Base-by-base conservation (phyloP, 2,797 vertebrate genomes). In the Hozukius guyotensis region DNA sequence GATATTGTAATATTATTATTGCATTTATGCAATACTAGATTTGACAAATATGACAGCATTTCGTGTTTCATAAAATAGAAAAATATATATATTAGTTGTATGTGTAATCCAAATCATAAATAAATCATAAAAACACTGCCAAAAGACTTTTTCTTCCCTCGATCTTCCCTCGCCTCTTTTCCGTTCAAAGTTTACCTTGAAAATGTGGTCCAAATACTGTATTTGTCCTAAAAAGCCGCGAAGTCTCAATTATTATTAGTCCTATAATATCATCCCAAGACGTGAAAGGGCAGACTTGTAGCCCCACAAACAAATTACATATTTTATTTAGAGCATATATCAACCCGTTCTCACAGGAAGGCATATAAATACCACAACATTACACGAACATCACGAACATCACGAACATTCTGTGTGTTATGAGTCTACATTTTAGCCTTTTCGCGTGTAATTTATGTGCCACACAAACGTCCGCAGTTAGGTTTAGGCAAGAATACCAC, bases 111-210 rank as follows among this genome's bases (percentile, higher is more conserved):
- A 29, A 67, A 31, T 57, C 14, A 46, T 27, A 25, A 62, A 42
- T 63, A 55, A 24, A 29, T 34, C 14, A n/a, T n/a, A 38, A 61
- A 69, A 62, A 63, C 24, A 42, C 46, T 49, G 46, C 46, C 42
- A 42, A 38, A 38, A 14, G 5, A 22, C 9, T 62, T 16, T 18
- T 55, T 64, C 61, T 38, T 38, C 36, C 36, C 36, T 38, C 38
- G 14, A 42, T 0, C 38, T 42, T 42, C 38, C 42, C 16, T 46
- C 42, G 42, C 16, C 42, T 46, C 42, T 4, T 46, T 46, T 46
- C 42, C 42, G 0, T 46, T 46, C 42, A 46, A 46, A 8, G 16
- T 46, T 18, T 0, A 18, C 0, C 42, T 46, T 46, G 42, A 46
- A 46, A 46, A 46, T 46, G 42, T 46, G 42, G 42, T 46, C 42